These are phyloP conservation scores for Platypus cylindrus DNA, from an alignment of 2,888 invertebrate genomes.

Conservation along the genomic window DNA sequence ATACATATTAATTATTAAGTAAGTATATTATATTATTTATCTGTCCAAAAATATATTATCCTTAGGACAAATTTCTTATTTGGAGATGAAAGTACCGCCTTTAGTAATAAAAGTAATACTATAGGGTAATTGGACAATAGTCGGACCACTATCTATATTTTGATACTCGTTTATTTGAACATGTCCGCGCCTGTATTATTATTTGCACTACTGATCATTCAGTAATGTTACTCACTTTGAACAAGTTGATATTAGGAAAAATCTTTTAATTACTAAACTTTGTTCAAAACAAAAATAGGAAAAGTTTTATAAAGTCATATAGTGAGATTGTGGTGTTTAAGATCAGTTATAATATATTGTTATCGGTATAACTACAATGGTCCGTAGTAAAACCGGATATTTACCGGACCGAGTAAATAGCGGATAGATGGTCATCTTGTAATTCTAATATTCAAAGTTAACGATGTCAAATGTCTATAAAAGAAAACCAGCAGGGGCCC, in stretches of 20 bases:
- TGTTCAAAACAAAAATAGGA: background rate
- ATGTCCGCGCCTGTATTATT: too few species aligned
- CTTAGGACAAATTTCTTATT: too few species aligned
- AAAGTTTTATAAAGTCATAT: background rate
- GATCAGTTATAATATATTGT: constrained; percentile 1
- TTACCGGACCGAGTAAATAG: background rate
- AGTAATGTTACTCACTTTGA: too few species aligned
- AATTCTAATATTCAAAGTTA: background rate
- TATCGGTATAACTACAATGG: constrained; percentile 1
- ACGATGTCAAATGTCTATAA: background rate
- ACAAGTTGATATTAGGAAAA: background rate
- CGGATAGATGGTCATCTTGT: background rate
- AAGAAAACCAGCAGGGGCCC: background rate
- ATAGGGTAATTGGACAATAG: background rate
- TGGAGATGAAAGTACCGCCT: too few species aligned
- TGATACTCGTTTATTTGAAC: background rate
- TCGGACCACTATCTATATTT: background rate
- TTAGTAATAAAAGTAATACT: too few species aligned
- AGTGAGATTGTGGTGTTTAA: background rate
- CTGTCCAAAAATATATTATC: too few species aligned
- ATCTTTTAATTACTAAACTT: background rate
- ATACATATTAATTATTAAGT: too few species aligned
- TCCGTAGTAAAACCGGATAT: constrained; percentile 1
- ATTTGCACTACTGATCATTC: too few species aligned
- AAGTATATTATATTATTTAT: too few species aligned